Conservation (phyloP, 2,113 vertebrate species). For the Pygoscelis adeliae region DNA sequence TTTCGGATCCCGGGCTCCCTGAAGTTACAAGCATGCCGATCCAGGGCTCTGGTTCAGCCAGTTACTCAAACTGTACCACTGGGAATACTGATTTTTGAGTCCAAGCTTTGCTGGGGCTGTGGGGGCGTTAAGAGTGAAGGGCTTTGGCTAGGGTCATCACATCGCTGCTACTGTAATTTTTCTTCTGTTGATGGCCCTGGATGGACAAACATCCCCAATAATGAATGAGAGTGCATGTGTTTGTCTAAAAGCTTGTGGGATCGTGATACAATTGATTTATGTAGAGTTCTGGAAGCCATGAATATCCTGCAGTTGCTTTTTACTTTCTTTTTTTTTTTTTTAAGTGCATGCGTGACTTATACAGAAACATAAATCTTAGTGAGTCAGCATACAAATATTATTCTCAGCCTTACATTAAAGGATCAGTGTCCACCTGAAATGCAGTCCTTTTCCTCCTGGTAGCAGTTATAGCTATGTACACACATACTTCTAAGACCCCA, state of each 20-base stretch:
- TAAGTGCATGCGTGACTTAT: conserved; percentile 68
- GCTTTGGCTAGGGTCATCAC: neutral
- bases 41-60: neutral
- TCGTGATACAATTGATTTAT: conserved; percentile 60
- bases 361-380: conserved; percentile 65
- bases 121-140: neutral
- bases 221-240: neutral
- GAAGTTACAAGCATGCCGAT: rapidly evolving
- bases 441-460: conserved; percentile 30
- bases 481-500: neutral
- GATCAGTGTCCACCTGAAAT: conserved; percentile 53
- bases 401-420: conserved; percentile 47
- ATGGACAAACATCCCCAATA: neutral
- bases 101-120: neutral
- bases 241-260: conserved; percentile 43
- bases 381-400: conserved; percentile 61
- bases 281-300: conserved; percentile 56
- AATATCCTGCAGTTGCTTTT: neutral
- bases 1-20: neutral
- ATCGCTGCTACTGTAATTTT: neutral
- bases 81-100: neutral
- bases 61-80: neutral
- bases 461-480: conserved; percentile 7
- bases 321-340: neutral
- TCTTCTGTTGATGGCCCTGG: neutral